Percentiles rank a stretch among this genome's conserved stretches.
Evolutionary conservation across 2,797 vertebrate species (phyloP).

Genomic region (Coregonus sp.): DNA sequence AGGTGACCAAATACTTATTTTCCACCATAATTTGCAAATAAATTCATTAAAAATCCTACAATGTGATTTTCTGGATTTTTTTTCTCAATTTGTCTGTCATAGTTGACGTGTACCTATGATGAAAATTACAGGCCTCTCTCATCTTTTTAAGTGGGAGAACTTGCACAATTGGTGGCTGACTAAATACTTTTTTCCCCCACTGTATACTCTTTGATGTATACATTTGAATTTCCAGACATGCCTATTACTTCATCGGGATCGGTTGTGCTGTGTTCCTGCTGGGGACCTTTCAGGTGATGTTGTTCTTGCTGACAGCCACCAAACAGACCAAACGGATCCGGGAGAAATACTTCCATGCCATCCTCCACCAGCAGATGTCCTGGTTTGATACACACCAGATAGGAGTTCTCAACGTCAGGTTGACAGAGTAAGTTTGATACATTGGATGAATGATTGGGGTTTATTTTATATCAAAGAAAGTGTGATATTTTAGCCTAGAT

Average conservation of each 20-base stretch:
- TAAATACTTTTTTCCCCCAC: too few relatives aligned
- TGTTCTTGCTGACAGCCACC: constrained; percentile 64
- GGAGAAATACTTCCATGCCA: constrained; percentile 74
- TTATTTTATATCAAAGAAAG: background rate
- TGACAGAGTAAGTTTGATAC: constrained; percentile 71
- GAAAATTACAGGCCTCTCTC: too few relatives aligned
- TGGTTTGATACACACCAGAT: constrained; percentile 78
- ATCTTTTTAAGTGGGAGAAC: too few relatives aligned
- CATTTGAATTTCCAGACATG: constrained; percentile 52
- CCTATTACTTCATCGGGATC: constrained; percentile 72
- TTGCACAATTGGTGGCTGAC: too few relatives aligned
- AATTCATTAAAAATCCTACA: too few relatives aligned
- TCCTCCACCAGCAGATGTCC: constrained; percentile 80
- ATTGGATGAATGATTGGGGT: background rate
- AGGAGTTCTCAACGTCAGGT: constrained; percentile 71
- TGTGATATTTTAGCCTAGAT: background rate
- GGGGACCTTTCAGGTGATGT: constrained; percentile 66
- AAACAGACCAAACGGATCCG: constrained; percentile 74
- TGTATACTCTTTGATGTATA: background rate
- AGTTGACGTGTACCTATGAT: too few relatives aligned
- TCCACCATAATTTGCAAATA: too few relatives aligned
- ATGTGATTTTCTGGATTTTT: too few relatives aligned
- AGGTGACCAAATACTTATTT: too few relatives aligned
- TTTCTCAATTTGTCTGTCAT: too few relatives aligned
- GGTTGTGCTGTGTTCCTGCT: constrained; percentile 66